Percentiles rank a stretch among this genome's conserved stretches.
These are phyloP conservation scores for Numenius arquata DNA, from an alignment of 2,113 vertebrate genomes.

Conservation along the genomic window DNA sequence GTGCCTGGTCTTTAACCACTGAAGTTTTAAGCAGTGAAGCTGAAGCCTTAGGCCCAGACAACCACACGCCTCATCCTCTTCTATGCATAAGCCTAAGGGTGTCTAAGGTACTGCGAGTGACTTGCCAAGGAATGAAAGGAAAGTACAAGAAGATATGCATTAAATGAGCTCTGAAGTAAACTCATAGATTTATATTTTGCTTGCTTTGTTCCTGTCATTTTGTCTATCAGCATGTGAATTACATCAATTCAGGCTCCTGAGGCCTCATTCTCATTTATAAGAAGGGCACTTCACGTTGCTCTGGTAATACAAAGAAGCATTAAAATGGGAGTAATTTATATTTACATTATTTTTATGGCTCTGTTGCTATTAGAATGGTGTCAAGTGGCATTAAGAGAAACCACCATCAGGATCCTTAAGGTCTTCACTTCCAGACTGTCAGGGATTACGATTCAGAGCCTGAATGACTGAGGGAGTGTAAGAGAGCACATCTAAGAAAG, in stretches of 20 bases:
- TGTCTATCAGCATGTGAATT: not conserved
- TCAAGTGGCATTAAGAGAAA: constrained; percentile 16
- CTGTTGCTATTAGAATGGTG: not conserved
- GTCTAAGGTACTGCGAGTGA: fast-evolving
- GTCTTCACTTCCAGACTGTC: not conserved
- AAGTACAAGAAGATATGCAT: not conserved
- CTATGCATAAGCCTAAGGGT: fast-evolving
- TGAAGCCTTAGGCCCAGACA: not conserved
- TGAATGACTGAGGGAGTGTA: not conserved
- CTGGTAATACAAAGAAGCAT: not conserved
- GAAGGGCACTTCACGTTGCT: constrained; percentile 2
- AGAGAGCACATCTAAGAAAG: not conserved
- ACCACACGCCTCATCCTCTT: fast-evolving
- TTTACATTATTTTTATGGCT: constrained; percentile 44
- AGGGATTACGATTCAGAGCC: not conserved
- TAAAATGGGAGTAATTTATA: constrained; percentile 23
- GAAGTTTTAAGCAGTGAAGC: not conserved
- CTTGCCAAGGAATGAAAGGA: not conserved
- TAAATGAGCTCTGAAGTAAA: not conserved
- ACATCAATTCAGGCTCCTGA: not conserved
- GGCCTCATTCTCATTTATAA: not conserved
- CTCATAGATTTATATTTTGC: not conserved
- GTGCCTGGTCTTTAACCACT: not conserved
- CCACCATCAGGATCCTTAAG: not conserved
- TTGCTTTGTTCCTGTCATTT: not conserved